A percentile compares a stretch with the other conserved stretches of the same genome.
Conservation (phyloP, 2,113 vertebrate genomes). For the Crotophaga sulcirostris region DNA sequence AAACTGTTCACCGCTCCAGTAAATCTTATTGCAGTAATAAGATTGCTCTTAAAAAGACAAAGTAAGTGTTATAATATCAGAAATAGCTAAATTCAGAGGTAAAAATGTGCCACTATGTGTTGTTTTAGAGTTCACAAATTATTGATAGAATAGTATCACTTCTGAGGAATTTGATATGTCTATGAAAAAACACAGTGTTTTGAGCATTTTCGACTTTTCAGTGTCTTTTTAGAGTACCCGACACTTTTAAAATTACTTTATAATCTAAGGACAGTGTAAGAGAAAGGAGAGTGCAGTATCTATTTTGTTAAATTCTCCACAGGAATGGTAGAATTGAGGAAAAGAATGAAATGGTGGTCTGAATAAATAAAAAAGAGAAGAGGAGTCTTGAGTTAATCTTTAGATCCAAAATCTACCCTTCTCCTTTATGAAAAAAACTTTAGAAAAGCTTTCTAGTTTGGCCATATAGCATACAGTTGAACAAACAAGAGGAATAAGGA, state of each 20-base stretch:
- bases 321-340: background rate
- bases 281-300: background rate
- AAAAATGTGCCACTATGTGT: slow-evolving; percentile 5
- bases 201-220: slow-evolving; percentile 34
- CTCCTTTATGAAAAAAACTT: background rate
- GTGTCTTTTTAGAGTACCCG: slow-evolving; percentile 18
- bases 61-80: slow-evolving; percentile 6
- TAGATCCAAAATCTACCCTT: background rate
- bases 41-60: background rate
- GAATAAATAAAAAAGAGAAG: background rate
- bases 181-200: slow-evolving; percentile 57
- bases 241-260: slow-evolving; percentile 33
- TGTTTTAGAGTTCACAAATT: slow-evolving; percentile 54
- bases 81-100: slow-evolving; percentile 46
- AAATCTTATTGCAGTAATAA: slow-evolving; percentile 12
- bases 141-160: slow-evolving; percentile 47
- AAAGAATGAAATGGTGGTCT: background rate
- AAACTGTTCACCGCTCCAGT: background rate
- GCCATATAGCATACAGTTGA: background rate
- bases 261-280: slow-evolving; percentile 15
- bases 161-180: slow-evolving; percentile 44
- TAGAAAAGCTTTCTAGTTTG: background rate
- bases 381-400: background rate
- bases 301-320: background rate
- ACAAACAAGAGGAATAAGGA: background rate